Percentiles rank a stretch among this genome's conserved stretches.
Conservation (phyloP, 2,797 vertebrate genomes). For the Paramormyrops hopkinsi region DNA sequence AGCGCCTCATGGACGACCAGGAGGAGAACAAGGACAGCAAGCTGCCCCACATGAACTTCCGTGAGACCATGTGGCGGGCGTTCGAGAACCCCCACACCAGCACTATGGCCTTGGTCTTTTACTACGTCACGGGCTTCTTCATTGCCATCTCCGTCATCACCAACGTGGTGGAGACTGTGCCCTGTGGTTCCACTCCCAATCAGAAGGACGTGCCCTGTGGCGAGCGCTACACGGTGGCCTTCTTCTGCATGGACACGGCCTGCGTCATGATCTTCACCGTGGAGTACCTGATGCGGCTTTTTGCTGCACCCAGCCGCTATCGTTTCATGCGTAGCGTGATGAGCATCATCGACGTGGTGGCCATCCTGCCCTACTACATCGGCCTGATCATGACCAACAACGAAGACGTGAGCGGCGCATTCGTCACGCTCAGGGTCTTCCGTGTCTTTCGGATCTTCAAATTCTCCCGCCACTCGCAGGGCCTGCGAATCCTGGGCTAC, state of each 20-base stretch:
- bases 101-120: slow-evolving; percentile 98
- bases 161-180: slow-evolving; percentile 94
- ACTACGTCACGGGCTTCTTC: slow-evolving; percentile 98
- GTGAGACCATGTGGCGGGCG: slow-evolving; percentile 96
- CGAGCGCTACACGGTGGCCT: slow-evolving; percentile 86
- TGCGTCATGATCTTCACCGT: slow-evolving; percentile 99
- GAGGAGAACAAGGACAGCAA: slow-evolving; percentile 90
- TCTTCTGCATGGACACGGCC: slow-evolving; percentile 97
- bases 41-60: slow-evolving; percentile 80
- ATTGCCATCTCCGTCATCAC: slow-evolving; percentile 95
- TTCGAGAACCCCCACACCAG: slow-evolving; percentile 99
- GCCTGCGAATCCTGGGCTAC: slow-evolving; percentile 94
- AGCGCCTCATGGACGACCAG: slow-evolving; percentile 89
- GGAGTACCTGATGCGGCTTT: slow-evolving; percentile 89
- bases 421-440: slow-evolving; percentile 91
- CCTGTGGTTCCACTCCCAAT: slow-evolving; percentile 76
- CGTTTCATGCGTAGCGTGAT: slow-evolving; percentile 94
- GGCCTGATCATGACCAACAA: slow-evolving; percentile 97
- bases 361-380: slow-evolving; percentile 96
- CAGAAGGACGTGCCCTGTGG: slow-evolving; percentile 91
- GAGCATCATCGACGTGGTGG: slow-evolving; percentile 97
- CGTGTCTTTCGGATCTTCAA: slow-evolving; percentile 98
- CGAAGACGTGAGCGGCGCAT: slow-evolving; percentile 93
- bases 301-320: slow-evolving; percentile 92
- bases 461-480: slow-evolving; percentile 96